Percentiles rank a stretch among this genome's conserved stretches.
These are phyloP conservation scores for Oceanodroma leucorhoa DNA, from an alignment of 2,797 vertebrate genomes.

Conservation along the genomic window DNA sequence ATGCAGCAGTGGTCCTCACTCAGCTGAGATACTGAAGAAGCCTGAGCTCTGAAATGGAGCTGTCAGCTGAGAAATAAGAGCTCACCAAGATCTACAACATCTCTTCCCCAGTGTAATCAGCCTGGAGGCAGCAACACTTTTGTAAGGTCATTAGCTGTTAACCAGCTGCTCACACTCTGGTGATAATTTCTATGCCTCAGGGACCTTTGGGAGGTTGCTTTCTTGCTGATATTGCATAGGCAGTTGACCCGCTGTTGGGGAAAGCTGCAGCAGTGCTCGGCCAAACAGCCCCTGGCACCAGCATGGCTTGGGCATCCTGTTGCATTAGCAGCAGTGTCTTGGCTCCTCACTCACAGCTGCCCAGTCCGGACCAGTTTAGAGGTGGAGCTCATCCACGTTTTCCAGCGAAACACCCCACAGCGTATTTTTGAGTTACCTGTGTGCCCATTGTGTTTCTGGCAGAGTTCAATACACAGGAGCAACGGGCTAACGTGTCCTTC, in stretches of 20 bases:
- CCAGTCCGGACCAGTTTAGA: not conserved
- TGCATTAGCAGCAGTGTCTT: not conserved
- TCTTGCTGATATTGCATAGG: not conserved
- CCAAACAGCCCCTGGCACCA: not conserved
- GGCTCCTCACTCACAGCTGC: not conserved
- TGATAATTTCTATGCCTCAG: not conserved
- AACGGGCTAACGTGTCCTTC: fast-evolving
- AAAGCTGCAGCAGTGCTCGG: not conserved
- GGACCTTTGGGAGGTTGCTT: not conserved
- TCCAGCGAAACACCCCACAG: not conserved
- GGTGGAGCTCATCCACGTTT: not conserved
- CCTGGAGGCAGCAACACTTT: not conserved
- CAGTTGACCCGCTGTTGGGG: fast-evolving
- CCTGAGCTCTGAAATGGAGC: not conserved
- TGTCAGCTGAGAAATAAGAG: not conserved
- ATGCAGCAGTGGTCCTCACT: not conserved
- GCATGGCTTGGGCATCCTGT: fast-evolving
- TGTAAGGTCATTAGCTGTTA: not conserved
- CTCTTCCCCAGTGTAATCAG: fast-evolving
- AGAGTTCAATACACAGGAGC: not conserved
- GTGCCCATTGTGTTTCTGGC: not conserved
- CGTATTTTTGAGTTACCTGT: not conserved
- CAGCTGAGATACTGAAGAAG: not conserved
- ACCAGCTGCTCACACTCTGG: not conserved
- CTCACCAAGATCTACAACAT: not conserved